Percentiles rank a stretch among this genome's conserved stretches.
Evolutionary conservation across 2,113 vertebrate species (phyloP).

Genomic region (Poeciliopsis turrubarensis): DNA sequence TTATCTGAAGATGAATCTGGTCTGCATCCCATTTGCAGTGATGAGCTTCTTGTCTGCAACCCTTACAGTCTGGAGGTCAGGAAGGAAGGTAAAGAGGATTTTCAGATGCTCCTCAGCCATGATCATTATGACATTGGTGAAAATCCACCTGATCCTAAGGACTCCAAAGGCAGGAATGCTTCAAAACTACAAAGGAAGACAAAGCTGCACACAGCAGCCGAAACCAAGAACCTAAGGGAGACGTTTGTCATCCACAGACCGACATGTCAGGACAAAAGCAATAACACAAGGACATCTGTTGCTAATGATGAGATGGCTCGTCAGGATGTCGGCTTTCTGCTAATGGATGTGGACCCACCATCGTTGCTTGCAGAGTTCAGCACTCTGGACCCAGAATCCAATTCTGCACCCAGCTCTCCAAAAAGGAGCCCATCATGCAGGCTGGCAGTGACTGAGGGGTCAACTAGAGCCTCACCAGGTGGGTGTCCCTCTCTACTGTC

Average conservation of each 20-base stretch:
- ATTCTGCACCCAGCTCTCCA: slow-evolving; percentile 17
- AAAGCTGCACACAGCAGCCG: not conserved
- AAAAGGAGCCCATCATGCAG: not conserved
- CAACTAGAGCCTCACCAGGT: slow-evolving; percentile 46
- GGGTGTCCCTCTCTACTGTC: not conserved
- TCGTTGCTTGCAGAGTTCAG: slow-evolving; percentile 54
- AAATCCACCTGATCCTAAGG: not conserved
- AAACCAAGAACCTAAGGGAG: slow-evolving; percentile 3
- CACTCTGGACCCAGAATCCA: not conserved
- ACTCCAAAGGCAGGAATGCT: slow-evolving; percentile 2
- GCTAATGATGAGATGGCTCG: not conserved
- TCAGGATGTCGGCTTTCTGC: slow-evolving; percentile 26
- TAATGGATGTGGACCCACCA: slow-evolving; percentile 63
- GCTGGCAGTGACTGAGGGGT: slow-evolving; percentile 12
- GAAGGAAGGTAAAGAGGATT: not conserved
- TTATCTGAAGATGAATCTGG: not conserved
- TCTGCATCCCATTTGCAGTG: not conserved
- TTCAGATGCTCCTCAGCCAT: not conserved
- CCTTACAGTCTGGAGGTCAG: not conserved
- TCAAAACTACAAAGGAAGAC: not conserved
- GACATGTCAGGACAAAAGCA: not conserved
- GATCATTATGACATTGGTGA: not conserved
- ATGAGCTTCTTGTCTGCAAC: not conserved
- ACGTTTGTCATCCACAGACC: slow-evolving; percentile 27
- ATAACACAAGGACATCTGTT: not conserved